Evolutionary conservation across 2,113 vertebrate species (phyloP).

Genomic region (Ptilonorhynchus violaceus): DNA sequence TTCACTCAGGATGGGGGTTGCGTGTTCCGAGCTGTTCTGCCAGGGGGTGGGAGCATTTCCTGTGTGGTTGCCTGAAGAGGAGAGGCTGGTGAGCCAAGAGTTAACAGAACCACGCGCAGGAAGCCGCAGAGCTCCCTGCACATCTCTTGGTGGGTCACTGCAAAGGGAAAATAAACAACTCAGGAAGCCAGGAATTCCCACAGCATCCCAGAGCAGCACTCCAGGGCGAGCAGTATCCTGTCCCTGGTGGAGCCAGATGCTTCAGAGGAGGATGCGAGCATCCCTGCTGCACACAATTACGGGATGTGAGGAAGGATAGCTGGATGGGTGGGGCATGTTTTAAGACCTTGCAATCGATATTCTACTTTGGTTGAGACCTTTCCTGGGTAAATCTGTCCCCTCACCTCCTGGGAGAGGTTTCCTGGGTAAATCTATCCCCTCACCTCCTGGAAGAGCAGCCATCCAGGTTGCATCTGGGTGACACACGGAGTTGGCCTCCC

Average conservation of each 20-base stretch:
- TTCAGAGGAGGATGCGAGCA: neutral
- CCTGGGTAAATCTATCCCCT: neutral
- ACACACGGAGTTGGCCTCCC: neutral
- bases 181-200: slow-evolving; percentile 35
- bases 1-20: neutral
- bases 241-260: neutral
- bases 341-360: neutral
- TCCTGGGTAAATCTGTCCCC: neutral
- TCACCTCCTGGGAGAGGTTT: neutral
- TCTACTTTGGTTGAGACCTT: neutral
- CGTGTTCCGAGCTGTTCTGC: neutral
- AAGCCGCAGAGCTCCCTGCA: neutral
- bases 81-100: neutral
- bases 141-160: slow-evolving; percentile 22
- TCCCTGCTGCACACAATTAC: neutral
- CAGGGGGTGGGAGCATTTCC: neutral
- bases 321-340: neutral
- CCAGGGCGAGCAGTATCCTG: neutral
- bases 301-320: neutral
- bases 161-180: slow-evolving; percentile 46
- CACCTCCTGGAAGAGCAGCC: neutral
- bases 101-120: slow-evolving; percentile 7
- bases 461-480: neutral
- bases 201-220: neutral
- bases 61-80: neutral